A percentile compares a stretch with the other conserved stretches of the same genome.
phyloP scores from a whole-genome alignment of 2,888 invertebrate genomes.

The Polydrusus pterygomalis region DNA sequence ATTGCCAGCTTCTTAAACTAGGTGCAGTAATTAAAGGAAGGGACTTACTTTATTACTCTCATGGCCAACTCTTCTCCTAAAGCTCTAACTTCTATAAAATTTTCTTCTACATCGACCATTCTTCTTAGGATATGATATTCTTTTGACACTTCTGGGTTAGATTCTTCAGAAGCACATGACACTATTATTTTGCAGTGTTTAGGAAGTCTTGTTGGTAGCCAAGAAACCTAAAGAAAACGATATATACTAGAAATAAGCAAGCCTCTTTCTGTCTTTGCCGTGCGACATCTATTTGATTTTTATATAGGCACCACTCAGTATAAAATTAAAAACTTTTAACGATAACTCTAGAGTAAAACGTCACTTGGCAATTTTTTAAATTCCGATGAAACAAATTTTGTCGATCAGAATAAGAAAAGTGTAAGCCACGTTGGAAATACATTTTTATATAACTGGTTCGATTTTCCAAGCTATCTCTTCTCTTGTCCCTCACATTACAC shows the following conservation, averaged over 20 bases:
- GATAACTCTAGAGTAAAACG: no score
- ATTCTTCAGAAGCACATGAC: constrained; percentile 91
- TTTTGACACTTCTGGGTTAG: constrained; percentile 89
- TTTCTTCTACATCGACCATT: constrained; percentile 92
- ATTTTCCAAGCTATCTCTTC: no score
- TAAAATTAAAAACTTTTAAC: no score
- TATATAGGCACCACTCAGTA: no score
- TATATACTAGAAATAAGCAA: background rate
- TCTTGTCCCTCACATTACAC: no score
- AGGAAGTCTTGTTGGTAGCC: constrained; percentile 95
- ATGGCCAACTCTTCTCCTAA: constrained; percentile 95
- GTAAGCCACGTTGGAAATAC: no score
- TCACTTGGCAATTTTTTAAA: no score
- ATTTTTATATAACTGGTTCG: no score
- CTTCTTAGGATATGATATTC: constrained; percentile 90
- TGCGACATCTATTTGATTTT: background rate
- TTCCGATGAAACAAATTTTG: no score
- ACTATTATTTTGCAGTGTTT: constrained; percentile 91
- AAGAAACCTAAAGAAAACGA: constrained; percentile 79
- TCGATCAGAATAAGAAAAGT: no score
- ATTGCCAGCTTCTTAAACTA: no score
- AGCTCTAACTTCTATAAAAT: constrained; percentile 92
- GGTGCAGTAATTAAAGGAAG: background rate
- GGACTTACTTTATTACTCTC: constrained; percentile 85
- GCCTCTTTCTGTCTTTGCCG: background rate